A percentile compares a stretch with the other conserved stretches of the same genome.
These are phyloP conservation scores for Anomalospiza imberbis DNA, from an alignment of 2,797 vertebrate genomes.

Conservation along the genomic window DNA sequence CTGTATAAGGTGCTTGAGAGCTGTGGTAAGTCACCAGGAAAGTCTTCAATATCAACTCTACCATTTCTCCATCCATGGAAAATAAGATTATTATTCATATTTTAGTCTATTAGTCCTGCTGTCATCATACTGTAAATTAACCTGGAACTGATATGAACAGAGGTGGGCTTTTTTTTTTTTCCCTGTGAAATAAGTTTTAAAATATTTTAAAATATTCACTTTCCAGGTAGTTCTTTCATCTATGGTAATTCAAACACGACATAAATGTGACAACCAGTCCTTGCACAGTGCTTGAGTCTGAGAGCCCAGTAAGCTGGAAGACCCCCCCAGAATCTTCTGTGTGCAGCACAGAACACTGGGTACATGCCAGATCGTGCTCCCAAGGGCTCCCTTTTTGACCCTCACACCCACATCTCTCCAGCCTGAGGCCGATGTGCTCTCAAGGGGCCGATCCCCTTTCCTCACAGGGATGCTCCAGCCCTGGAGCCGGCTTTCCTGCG, in stretches of 20 bases:
- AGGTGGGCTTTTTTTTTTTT: neutral
- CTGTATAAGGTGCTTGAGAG: rapidly evolving
- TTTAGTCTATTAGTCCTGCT: neutral
- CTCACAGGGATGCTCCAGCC: neutral
- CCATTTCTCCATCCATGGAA: neutral
- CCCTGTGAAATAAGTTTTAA: neutral
- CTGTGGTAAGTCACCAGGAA: neutral
- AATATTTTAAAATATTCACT: neutral
- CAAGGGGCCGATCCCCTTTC: neutral
- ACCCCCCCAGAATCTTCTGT: neutral
- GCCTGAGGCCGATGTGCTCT: neutral
- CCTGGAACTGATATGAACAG: neutral
- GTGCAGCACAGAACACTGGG: neutral
- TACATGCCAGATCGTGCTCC: rapidly evolving
- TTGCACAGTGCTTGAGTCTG: neutral
- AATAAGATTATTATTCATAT: neutral
- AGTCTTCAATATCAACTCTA: neutral
- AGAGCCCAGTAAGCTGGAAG: neutral
- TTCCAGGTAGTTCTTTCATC: neutral
- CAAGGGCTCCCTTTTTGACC: neutral
- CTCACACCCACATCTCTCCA: neutral
- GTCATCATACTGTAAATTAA: neutral
- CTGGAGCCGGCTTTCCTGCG: neutral
- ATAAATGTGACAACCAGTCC: neutral
- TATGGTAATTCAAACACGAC: neutral